Evolutionary conservation across 2,113 vertebrate genomes (phyloP).

Genomic region (Delphinapterus leucas): DNA sequence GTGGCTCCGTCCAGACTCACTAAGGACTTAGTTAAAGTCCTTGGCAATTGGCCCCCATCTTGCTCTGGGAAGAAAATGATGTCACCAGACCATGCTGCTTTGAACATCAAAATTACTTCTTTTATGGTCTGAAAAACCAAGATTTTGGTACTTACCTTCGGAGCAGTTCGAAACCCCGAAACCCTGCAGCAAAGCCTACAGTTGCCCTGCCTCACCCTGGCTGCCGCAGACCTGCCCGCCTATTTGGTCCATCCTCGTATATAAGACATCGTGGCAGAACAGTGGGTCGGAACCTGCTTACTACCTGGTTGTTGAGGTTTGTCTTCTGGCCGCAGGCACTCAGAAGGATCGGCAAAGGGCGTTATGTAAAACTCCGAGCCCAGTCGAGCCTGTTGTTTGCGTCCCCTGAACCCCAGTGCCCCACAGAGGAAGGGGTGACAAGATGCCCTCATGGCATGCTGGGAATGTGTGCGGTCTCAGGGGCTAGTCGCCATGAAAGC

Average conservation of each 20-base stretch:
- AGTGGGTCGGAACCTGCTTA: neutral
- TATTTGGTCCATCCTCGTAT: neutral
- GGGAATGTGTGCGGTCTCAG: neutral
- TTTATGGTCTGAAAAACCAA: neutral
- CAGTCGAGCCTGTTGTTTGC: neutral
- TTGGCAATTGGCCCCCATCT: neutral
- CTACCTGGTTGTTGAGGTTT: neutral
- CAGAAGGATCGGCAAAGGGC: neutral
- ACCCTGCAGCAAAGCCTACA: neutral
- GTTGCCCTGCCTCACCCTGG: neutral
- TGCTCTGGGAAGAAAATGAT: neutral
- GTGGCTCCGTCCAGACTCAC: neutral
- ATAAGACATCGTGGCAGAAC: neutral
- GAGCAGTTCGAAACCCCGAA: neutral
- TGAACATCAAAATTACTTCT: conserved; percentile 6
- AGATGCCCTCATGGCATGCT: neutral
- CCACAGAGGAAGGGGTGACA: neutral
- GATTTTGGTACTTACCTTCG: neutral
- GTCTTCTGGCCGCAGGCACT: neutral
- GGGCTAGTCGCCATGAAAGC: neutral
- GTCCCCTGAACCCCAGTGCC: neutral
- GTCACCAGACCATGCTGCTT: neutral
- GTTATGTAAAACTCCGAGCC: neutral
- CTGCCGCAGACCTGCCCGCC: neutral
- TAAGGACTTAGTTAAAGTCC: neutral